These are phyloP conservation scores for Osmerus eperlanus DNA, from an alignment of 2,113 vertebrate genomes.

Conservation along the genomic window DNA sequence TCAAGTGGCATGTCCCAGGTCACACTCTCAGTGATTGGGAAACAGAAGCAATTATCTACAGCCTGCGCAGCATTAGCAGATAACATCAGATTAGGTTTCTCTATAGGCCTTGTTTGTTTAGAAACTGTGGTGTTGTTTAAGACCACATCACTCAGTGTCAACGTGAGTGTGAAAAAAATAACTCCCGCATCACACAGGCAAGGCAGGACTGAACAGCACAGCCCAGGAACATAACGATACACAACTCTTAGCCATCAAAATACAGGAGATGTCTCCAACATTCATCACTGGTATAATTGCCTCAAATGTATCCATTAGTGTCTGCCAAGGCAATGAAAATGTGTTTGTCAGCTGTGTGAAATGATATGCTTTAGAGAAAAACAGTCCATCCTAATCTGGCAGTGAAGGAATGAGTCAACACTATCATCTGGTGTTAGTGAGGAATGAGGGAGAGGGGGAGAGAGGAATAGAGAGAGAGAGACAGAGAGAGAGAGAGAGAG, in stretches of 20 bases:
- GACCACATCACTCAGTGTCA: background rate
- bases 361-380: constrained; percentile 26
- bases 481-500: background rate
- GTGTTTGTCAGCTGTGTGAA: constrained; percentile 17
- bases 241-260: background rate
- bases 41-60: constrained; percentile 12
- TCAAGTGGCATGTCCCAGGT: constrained; percentile 52
- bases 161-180: background rate
- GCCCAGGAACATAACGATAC: background rate
- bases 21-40: constrained; percentile 23
- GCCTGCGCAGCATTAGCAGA: constrained; percentile 13
- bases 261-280: background rate
- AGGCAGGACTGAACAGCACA: background rate
- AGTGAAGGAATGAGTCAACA: constrained; percentile 17
- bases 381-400: constrained; percentile 33
- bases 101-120: background rate
- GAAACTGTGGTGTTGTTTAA: background rate
- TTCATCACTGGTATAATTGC: constrained; percentile 29
- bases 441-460: constrained; percentile 11
- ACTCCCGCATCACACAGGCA: background rate
- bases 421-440: constrained; percentile 13
- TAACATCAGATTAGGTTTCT: constrained; percentile 19
- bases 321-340: constrained; percentile 2
- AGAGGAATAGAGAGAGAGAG: background rate
- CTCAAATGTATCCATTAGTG: constrained; percentile 21